These are phyloP conservation scores for Siniperca scherzeri DNA, from an alignment of 2,797 vertebrate genomes.

Conservation along the genomic window DNA sequence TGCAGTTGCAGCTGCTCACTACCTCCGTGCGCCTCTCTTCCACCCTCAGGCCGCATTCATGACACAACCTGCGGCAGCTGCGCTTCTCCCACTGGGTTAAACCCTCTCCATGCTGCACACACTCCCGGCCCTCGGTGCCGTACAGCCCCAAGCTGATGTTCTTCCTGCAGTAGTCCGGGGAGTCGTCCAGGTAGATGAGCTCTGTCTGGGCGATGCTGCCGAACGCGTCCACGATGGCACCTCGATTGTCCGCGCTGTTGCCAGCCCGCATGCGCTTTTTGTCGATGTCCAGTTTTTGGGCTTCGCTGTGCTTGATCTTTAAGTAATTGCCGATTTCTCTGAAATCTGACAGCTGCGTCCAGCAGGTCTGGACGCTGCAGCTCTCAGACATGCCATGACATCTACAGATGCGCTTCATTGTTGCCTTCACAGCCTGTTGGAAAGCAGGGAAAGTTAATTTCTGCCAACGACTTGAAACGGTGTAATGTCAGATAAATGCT, in stretches of 20 bases:
- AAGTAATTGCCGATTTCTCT: conserved; percentile 93
- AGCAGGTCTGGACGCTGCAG: conserved; percentile 97
- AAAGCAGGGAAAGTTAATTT: background rate
- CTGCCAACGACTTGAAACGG: background rate
- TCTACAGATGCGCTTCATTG: conserved; percentile 94
- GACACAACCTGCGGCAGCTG: conserved; percentile 94
- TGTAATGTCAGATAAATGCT: background rate
- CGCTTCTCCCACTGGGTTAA: conserved; percentile 89
- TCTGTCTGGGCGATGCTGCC: conserved; percentile 86
- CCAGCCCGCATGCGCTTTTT: conserved; percentile 88
- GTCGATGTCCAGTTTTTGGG: conserved; percentile 93
- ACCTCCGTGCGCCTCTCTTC: conserved; percentile 90
- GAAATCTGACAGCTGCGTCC: conserved; percentile 95
- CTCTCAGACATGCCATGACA: conserved; percentile 98
- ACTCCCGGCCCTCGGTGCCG: conserved; percentile 96
- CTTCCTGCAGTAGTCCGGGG: conserved; percentile 93
- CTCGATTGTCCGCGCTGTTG: conserved; percentile 93
- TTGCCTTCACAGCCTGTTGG: conserved; percentile 91
- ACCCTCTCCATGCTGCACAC: conserved; percentile 88
- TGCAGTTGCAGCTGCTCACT: conserved; percentile 95
- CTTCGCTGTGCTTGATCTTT: conserved; percentile 91
- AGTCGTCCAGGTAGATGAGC: conserved; percentile 95
- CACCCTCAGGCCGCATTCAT: conserved; percentile 92
- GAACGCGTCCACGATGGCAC: conserved; percentile 87
- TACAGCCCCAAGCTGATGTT: conserved; percentile 91